phyloP scores from a whole-genome alignment of 2,113 vertebrate genomes.

The Herpetotheres cachinnans region DNA sequence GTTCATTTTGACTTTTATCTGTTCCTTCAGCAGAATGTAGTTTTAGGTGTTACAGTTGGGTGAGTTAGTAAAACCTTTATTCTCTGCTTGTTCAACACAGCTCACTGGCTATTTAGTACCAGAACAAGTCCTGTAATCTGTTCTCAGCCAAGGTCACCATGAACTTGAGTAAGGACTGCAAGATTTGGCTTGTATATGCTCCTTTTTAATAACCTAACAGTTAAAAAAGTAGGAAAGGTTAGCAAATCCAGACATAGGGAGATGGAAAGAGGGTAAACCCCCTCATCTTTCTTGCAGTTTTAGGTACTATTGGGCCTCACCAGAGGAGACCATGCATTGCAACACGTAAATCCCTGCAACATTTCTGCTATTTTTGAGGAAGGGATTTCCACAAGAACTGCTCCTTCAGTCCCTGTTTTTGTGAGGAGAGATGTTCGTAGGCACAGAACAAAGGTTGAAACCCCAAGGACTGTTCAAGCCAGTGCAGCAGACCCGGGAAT shows the following conservation, averaged over 20 bases:
- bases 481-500: not conserved
- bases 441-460: not conserved
- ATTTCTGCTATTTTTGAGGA: not conserved
- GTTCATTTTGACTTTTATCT: not conserved
- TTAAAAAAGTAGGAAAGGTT: not conserved
- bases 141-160: not conserved
- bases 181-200: not conserved
- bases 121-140: not conserved
- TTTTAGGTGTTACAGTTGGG: not conserved
- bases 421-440: not conserved
- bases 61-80: not conserved
- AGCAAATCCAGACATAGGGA: not conserved
- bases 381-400: not conserved
- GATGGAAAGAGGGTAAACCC: not conserved
- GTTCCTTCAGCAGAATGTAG: not conserved
- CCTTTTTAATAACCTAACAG: not conserved
- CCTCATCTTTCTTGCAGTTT: not conserved
- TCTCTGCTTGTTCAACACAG: not conserved
- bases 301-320: not conserved
- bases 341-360: not conserved
- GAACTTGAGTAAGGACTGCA: not conserved
- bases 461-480: accelerated
- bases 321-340: not conserved
- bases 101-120: not conserved
- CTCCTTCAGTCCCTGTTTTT: not conserved